These are phyloP conservation scores for Ibycter americanus DNA, from an alignment of 2,797 vertebrate species.

Conservation along the genomic window DNA sequence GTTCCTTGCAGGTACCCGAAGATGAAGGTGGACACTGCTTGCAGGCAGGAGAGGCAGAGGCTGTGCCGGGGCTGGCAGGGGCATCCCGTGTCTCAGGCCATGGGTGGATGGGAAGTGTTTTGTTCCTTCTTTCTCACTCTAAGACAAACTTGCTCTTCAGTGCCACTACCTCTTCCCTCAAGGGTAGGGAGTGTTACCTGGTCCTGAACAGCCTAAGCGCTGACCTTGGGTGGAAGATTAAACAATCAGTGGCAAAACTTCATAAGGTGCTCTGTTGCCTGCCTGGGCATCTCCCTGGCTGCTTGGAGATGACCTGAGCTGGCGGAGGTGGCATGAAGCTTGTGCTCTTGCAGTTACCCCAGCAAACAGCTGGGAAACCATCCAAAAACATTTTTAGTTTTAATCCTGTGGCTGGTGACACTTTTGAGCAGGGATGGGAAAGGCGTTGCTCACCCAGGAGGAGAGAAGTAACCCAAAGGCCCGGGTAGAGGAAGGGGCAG, in stretches of 20 bases:
- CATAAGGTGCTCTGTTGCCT: fast-evolving
- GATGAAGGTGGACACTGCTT: neutral
- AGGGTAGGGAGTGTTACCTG: neutral
- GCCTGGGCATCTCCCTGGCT: neutral
- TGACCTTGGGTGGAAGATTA: neutral
- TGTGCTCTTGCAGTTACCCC: neutral
- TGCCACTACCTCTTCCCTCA: neutral
- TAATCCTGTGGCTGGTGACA: neutral
- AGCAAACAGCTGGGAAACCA: neutral
- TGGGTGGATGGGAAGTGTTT: neutral
- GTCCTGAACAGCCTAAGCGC: neutral
- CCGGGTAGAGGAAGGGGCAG: neutral
- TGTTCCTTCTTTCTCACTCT: neutral
- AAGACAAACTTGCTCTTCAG: neutral
- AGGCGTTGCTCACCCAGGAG: neutral
- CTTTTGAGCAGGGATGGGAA: neutral
- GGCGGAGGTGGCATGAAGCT: neutral
- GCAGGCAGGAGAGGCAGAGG: neutral
- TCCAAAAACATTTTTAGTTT: neutral
- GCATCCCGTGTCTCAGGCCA: fast-evolving
- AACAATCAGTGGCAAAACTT: neutral
- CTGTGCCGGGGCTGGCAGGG: neutral
- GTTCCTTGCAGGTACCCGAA: neutral
- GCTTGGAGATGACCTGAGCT: neutral
- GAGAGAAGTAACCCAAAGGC: neutral